phyloP scores from a whole-genome alignment of 2,797 vertebrate species.

The Peromyscus melanophrys region DNA sequence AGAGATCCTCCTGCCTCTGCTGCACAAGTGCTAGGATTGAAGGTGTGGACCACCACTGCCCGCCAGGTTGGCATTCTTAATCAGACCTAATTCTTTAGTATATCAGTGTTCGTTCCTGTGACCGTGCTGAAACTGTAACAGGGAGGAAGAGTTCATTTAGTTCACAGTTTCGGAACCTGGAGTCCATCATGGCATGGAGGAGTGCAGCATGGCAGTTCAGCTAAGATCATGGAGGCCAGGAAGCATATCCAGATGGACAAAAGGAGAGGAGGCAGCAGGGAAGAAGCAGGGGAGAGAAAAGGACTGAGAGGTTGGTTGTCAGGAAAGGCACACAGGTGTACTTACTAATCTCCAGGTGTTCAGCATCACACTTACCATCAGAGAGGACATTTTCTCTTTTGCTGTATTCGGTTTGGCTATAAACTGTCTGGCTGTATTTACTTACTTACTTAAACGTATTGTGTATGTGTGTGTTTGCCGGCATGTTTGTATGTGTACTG shows the following conservation, averaged over 20 bases:
- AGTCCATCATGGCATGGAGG: not conserved
- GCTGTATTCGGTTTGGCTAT: not conserved
- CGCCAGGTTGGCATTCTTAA: not conserved
- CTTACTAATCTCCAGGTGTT: not conserved
- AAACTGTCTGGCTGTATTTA: not conserved
- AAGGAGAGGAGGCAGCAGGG: not conserved
- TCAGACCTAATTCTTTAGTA: not conserved
- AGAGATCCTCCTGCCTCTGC: not conserved
- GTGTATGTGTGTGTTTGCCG: not conserved
- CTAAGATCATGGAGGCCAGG: not conserved
- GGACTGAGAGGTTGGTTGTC: not conserved
- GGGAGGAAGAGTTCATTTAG: not conserved
- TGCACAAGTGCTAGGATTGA: not conserved
- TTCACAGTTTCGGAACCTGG: too few relatives aligned
- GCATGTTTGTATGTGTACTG: not conserved
- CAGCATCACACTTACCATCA: too few relatives aligned
- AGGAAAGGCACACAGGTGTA: not conserved
- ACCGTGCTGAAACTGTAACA: not conserved
- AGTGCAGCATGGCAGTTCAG: not conserved
- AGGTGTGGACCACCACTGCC: not conserved
- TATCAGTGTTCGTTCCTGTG: not conserved
- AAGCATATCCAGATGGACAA: not conserved
- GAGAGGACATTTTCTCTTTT: not conserved
- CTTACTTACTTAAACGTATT: not conserved
- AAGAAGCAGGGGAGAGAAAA: not conserved